A percentile compares a stretch with the other conserved stretches of the same genome.
These are phyloP conservation scores for Sebastes oblongus DNA, from an alignment of 2,797 vertebrate species.

Conservation along the genomic window DNA sequence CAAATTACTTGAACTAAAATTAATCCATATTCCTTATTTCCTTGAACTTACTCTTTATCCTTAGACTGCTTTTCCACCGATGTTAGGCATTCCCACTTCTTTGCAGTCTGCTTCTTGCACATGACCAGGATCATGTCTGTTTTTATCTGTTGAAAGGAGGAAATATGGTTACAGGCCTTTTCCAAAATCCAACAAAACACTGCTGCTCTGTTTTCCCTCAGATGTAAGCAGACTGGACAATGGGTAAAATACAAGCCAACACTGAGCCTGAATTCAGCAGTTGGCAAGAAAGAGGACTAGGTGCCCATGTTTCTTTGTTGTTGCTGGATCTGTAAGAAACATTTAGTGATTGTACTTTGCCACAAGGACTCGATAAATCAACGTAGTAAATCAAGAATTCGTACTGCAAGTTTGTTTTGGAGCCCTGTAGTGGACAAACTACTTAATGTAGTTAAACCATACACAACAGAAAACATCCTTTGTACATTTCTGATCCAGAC, in stretches of 20 bases:
- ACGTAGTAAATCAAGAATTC: not conserved
- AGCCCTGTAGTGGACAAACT: not conserved
- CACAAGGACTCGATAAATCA: not conserved
- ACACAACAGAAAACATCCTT: not conserved
- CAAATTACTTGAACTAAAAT: not conserved
- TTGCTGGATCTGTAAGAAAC: not conserved
- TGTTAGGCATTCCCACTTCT: constrained; percentile 96
- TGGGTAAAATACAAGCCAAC: not conserved
- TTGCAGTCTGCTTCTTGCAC: constrained; percentile 90
- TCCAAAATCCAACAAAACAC: not conserved
- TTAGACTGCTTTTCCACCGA: constrained; percentile 93
- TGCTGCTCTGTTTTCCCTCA: not conserved
- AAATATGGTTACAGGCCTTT: not conserved
- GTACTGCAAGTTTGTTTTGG: not conserved
- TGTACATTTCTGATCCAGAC: not conserved
- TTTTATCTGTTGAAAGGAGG: constrained; percentile 85
- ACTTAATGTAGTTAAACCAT: not conserved
- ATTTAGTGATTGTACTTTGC: not conserved
- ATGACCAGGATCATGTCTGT: constrained; percentile 93
- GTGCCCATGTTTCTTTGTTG: not conserved
- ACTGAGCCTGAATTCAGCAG: not conserved
- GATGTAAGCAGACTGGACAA: not conserved
- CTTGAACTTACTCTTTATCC: constrained; percentile 93
- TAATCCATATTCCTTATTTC: not conserved
- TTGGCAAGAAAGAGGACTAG: not conserved